phyloP scores from a whole-genome alignment of 1,140 invertebrate genomes.

The Tetranychus urticae region DNA sequence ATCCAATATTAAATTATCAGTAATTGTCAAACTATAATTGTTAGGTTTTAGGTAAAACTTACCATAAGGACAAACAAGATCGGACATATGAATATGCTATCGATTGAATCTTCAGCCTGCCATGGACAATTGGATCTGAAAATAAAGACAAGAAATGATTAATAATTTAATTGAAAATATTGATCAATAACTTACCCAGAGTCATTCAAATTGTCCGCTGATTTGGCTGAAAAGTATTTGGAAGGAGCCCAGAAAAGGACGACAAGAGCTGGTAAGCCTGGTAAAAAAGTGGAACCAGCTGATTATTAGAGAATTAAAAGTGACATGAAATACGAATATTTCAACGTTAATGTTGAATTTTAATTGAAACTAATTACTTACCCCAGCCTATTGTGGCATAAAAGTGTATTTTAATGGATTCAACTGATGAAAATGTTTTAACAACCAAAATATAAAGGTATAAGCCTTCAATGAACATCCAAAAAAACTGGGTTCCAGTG shows the following conservation, averaged over 20 bases:
- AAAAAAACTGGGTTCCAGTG: slow-evolving; percentile 80
- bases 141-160: not conserved
- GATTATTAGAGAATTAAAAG: not conserved
- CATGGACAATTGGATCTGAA: not conserved
- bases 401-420: slow-evolving; percentile 61
- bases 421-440: slow-evolving; percentile 54
- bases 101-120: not conserved
- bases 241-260: not conserved
- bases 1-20: too few relatives aligned
- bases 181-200: not conserved
- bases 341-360: too few relatives aligned
- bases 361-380: slow-evolving; percentile 20
- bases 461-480: slow-evolving; percentile 92
- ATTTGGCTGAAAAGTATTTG: not conserved
- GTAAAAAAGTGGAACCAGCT: not conserved
- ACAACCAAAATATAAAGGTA: slow-evolving; percentile 82
- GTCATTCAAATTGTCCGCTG: not conserved
- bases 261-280: not conserved
- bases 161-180: not conserved
- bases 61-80: not conserved
- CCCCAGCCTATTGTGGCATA: slow-evolving; percentile 78
- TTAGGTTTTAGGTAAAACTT: not conserved
- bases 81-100: not conserved
- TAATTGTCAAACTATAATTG: too few relatives aligned
- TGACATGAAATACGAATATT: too few relatives aligned